A percentile compares a stretch with the other conserved stretches of the same genome.
Conservation (phyloP, 2,113 vertebrate genomes). For the Tapirus terrestris region DNA sequence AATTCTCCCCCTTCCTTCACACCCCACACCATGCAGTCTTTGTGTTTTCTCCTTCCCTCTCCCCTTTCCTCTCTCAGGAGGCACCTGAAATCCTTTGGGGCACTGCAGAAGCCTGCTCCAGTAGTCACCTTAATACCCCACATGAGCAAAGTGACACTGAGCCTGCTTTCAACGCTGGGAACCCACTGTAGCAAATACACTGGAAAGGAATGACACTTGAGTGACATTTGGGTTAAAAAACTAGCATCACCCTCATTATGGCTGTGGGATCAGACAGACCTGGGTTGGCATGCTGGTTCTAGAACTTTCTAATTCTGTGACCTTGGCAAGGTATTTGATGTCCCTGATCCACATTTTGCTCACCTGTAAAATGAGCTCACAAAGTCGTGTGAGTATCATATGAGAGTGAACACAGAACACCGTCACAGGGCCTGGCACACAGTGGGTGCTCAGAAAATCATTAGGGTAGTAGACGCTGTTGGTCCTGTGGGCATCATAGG, state of each 20-base stretch:
- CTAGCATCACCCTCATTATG: background rate
- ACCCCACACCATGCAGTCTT: fast-evolving
- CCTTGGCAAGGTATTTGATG: background rate
- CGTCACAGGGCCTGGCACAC: background rate
- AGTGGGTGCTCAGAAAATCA: background rate
- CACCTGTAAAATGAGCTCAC: background rate
- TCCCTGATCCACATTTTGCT: background rate
- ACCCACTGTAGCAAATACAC: background rate
- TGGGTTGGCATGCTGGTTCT: background rate
- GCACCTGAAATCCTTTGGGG: background rate
- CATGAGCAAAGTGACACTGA: background rate
- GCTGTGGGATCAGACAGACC: background rate
- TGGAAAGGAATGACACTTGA: background rate
- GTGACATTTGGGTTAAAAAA: background rate
- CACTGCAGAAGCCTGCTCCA: background rate
- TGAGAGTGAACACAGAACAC: background rate
- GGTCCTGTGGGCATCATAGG: fast-evolving
- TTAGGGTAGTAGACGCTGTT: fast-evolving
- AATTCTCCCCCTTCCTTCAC: background rate
- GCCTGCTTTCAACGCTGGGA: background rate
- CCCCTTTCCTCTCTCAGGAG: background rate
- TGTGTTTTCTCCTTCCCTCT: background rate
- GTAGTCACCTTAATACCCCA: background rate
- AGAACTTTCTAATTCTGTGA: background rate
- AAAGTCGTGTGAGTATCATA: background rate